phyloP scores from a whole-genome alignment of 2,797 vertebrate species.

The Salmo trutta region DNA sequence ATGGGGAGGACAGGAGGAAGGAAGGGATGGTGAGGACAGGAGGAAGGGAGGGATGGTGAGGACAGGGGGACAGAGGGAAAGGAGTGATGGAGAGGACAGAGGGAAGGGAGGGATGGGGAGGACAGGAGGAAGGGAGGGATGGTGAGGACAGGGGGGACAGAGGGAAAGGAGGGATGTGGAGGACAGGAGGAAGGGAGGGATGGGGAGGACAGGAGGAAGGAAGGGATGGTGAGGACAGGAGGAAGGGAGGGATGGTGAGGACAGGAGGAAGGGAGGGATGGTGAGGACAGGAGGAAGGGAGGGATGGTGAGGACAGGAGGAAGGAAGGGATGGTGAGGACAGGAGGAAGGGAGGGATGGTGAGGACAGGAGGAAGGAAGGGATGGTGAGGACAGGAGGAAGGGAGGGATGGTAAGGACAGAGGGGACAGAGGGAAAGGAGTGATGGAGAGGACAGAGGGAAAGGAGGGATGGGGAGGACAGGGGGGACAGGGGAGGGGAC shows the following conservation, averaged over 20 bases:
- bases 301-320: not conserved
- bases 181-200: not conserved
- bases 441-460: not conserved
- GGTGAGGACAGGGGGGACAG: not conserved
- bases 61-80: not conserved
- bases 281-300: not conserved
- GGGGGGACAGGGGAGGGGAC: not conserved
- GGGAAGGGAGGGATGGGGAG: not conserved
- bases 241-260: not conserved
- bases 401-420: not conserved
- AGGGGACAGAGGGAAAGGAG: not conserved
- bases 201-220: too few relatives aligned
- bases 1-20: too few relatives aligned
- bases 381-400: not conserved
- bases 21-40: too few relatives aligned
- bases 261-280: not conserved
- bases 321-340: too few relatives aligned
- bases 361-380: too few relatives aligned
- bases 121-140: not conserved
- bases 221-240: too few relatives aligned
- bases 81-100: not conserved
- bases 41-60: too few relatives aligned
- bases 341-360: too few relatives aligned
- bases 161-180: not conserved
- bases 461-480: not conserved